Conservation (phyloP, 2,888 invertebrate species). For the Clunio marinus region DNA sequence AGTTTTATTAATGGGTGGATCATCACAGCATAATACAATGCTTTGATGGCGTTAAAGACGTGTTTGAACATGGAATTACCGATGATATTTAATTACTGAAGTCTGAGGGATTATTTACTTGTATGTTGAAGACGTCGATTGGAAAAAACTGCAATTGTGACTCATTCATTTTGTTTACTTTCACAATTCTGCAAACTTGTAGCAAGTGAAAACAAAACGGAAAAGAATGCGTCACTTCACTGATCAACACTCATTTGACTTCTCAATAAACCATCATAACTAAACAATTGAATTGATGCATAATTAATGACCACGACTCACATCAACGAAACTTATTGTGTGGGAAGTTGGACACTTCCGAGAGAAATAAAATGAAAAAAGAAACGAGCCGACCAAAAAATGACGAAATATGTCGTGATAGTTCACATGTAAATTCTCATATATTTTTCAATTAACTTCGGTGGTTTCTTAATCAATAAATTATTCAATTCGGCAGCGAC, state of each 20-base stretch:
- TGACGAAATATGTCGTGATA: constrained; percentile 9
- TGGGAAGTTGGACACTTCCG: constrained; percentile 11
- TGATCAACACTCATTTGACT: too few species aligned
- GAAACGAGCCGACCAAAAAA: too few species aligned
- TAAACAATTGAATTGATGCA: constrained; percentile 17
- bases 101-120: too few species aligned
- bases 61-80: neutral
- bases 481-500: neutral
- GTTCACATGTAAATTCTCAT: neutral
- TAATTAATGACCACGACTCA: constrained; percentile 13
- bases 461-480: neutral
- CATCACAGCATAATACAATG: too few species aligned
- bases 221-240: too few species aligned
- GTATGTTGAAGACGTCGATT: too few species aligned
- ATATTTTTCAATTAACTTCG: neutral
- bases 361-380: neutral
- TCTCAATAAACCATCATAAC: neutral
- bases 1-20: constrained; percentile 3
- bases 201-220: too few species aligned
- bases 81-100: too few species aligned
- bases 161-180: too few species aligned
- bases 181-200: too few species aligned
- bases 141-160: too few species aligned
- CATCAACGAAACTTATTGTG: neutral
- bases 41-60: neutral